These are phyloP conservation scores for Haliclystus octoradiatus DNA, from an alignment of 30 jellyfish, hydroid and myxozoan species.

Conservation along the genomic window DNA sequence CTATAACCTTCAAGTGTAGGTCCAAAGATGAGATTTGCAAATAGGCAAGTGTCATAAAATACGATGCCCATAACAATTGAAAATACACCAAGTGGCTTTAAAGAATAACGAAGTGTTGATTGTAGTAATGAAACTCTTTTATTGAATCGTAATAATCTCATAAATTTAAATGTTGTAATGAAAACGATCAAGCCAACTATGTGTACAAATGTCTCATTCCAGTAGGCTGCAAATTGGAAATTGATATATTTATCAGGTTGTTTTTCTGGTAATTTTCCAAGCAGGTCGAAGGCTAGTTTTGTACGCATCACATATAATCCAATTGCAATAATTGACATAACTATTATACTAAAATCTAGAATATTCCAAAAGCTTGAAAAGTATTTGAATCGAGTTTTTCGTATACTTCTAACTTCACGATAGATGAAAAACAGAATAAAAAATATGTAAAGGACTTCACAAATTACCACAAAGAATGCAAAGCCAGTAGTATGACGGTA, in stretches of 20 bases:
- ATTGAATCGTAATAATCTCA: conserved; percentile 79
- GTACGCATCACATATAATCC: conserved; percentile 68
- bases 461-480: conserved; percentile 53
- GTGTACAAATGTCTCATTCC: conserved; percentile 65
- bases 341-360: conserved; percentile 44
- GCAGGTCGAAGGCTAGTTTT: conserved; percentile 64
- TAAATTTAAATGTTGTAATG: conserved; percentile 77
- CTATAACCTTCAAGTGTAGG: not conserved
- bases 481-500: conserved; percentile 72
- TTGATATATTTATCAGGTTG: conserved; percentile 64
- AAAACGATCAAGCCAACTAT: conserved; percentile 69
- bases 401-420: conserved; percentile 50
- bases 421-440: conserved; percentile 52
- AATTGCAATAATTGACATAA: conserved; percentile 69
- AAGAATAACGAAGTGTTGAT: conserved; percentile 72
- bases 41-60: conserved; percentile 39
- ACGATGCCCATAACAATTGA: conserved; percentile 75
- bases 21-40: conserved; percentile 53
- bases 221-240: conserved; percentile 89
- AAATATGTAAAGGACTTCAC: conserved; percentile 72
- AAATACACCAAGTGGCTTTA: conserved; percentile 87
- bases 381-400: conserved; percentile 36
- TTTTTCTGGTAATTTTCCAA: conserved; percentile 57
- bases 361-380: conserved; percentile 80
- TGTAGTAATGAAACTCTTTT: conserved; percentile 74